phyloP scores from a whole-genome alignment of 2,888 invertebrate species.

The Pocota personata region DNA sequence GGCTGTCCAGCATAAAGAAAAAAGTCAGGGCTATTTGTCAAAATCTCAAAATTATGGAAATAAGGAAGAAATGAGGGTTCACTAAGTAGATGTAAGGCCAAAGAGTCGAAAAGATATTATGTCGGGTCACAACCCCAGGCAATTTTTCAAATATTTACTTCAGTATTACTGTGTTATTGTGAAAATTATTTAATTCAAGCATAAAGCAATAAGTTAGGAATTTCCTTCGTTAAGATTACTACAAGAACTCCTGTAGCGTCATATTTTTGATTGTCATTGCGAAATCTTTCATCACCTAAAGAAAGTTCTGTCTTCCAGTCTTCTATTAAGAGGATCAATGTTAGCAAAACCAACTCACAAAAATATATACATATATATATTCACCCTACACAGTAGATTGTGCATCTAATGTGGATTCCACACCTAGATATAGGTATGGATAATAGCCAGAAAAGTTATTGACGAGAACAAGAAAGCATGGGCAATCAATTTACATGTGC shows the following conservation, averaged over 20 bases:
- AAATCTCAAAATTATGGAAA: slow-evolving; percentile 8
- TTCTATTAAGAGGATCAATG: no score
- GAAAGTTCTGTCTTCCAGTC: no score
- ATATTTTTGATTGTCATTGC: no score
- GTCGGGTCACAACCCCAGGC: not conserved
- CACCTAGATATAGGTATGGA: no score
- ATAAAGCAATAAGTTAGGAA: not conserved
- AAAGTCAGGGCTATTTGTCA: not conserved
- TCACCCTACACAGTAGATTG: no score
- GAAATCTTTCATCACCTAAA: no score
- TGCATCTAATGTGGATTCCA: no score
- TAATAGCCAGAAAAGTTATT: no score
- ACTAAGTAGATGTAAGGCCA: not conserved
- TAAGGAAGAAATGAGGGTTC: not conserved
- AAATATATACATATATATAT: no score
- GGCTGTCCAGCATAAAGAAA: not conserved
- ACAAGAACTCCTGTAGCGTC: not conserved
- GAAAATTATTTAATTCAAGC: not conserved
- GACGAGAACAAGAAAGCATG: no score
- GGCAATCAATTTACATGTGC: no score
- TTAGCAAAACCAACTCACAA: no score
- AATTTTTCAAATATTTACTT: not conserved
- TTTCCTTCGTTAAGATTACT: not conserved
- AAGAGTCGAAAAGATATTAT: not conserved
- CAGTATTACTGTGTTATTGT: not conserved